phyloP scores from a whole-genome alignment of 2,797 vertebrate genomes.

The Mus caroli region DNA sequence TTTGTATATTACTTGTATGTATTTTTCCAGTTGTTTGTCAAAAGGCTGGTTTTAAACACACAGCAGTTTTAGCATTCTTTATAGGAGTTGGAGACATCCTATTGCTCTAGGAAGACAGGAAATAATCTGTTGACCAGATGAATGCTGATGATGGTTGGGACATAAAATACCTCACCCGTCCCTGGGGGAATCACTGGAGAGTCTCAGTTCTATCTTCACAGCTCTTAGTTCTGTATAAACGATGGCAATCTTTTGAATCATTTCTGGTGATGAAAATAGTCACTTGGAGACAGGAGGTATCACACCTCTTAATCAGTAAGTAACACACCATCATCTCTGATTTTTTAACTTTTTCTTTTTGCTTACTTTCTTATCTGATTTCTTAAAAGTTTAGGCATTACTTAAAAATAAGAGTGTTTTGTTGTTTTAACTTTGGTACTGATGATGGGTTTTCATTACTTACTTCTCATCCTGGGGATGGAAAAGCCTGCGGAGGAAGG shows the following conservation, averaged over 20 bases:
- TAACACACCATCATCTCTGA: slow-evolving; percentile 11
- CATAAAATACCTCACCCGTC: slow-evolving; percentile 7
- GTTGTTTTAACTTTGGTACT: background rate
- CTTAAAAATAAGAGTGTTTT: background rate
- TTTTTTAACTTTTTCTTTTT: background rate
- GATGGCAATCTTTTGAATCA: slow-evolving; percentile 69
- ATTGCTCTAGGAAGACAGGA: slow-evolving; percentile 58
- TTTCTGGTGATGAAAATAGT: slow-evolving; percentile 74
- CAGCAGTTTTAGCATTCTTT: slow-evolving; percentile 62
- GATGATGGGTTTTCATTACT: background rate
- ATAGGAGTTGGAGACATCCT: background rate
- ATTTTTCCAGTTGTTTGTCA: background rate
- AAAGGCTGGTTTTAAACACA: slow-evolving; percentile 46
- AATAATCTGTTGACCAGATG: slow-evolving; percentile 69
- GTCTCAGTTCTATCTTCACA: slow-evolving; percentile 17
- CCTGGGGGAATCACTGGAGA: slow-evolving; percentile 25
- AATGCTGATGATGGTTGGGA: slow-evolving; percentile 10
- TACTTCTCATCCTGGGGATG: slow-evolving; percentile 14
- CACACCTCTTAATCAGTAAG: slow-evolving; percentile 69
- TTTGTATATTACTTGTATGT: background rate
- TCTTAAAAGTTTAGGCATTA: slow-evolving; percentile 15
- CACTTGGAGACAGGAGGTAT: background rate
- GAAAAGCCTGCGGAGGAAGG: slow-evolving; percentile 31
- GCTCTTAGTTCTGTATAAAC: background rate
- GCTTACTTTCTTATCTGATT: slow-evolving; percentile 23